These are phyloP conservation scores for Halocynthia aurantium DNA, from an alignment of 23 tunicate genomes.

Conservation along the genomic window DNA sequence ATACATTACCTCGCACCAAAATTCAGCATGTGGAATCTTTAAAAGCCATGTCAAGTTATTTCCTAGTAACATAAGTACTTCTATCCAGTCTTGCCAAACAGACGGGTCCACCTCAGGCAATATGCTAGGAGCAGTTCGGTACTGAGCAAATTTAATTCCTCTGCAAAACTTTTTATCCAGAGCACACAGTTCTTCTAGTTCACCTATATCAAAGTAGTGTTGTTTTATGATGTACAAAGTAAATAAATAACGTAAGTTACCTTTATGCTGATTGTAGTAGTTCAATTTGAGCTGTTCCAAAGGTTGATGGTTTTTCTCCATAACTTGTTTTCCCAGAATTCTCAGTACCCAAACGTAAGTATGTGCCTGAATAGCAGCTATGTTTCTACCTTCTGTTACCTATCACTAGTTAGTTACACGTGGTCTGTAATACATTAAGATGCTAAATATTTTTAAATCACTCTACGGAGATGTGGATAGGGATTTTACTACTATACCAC, in stretches of 20 bases:
- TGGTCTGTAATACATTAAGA: too few species aligned
- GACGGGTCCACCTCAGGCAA: slow-evolving; percentile 19
- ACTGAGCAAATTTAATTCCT: slow-evolving; percentile 20
- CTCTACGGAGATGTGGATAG: too few species aligned
- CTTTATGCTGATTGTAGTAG: slow-evolving; percentile 4
- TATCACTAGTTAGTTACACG: too few species aligned
- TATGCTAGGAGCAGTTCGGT: slow-evolving; percentile 18
- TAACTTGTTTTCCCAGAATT: background rate
- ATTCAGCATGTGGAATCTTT: slow-evolving; percentile 41
- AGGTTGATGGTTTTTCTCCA: slow-evolving; percentile 1
- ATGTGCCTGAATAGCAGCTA: too few species aligned
- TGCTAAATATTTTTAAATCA: too few species aligned
- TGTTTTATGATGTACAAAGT: background rate
- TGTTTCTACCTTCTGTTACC: too few species aligned
- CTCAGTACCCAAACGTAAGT: too few species aligned
- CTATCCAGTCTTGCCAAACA: slow-evolving; percentile 24
- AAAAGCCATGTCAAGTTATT: slow-evolving; percentile 49
- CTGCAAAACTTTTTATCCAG: slow-evolving; percentile 37
- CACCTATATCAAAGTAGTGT: slow-evolving; percentile 28
- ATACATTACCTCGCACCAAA: slow-evolving; percentile 77
- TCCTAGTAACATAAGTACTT: background rate
- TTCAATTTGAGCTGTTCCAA: slow-evolving; percentile 6
- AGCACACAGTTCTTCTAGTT: slow-evolving; percentile 31
- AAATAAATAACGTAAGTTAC: background rate
- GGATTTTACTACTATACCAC: too few species aligned